Conservation (phyloP, 2,113 vertebrate genomes). For the Setophaga kirtlandii region DNA sequence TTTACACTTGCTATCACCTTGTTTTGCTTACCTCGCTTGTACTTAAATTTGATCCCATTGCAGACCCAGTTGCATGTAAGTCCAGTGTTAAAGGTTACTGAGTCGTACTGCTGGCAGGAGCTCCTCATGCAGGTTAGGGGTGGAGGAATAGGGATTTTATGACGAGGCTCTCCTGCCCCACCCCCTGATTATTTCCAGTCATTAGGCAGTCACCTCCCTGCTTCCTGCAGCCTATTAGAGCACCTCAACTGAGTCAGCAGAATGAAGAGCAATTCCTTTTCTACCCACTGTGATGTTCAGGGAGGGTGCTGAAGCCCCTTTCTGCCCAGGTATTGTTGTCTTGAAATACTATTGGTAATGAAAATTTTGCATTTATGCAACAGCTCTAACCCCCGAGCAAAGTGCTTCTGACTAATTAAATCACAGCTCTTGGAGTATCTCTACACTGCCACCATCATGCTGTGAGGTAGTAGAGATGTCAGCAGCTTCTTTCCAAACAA, state of each 20-base stretch:
- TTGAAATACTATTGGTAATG: not conserved
- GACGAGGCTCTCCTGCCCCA: not conserved
- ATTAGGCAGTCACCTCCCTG: slow-evolving; percentile 45
- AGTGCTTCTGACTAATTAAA: not conserved
- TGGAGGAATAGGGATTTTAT: slow-evolving; percentile 47
- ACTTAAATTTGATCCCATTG: slow-evolving; percentile 69
- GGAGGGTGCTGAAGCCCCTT: not conserved
- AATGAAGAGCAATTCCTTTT: not conserved
- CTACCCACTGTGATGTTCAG: not conserved
- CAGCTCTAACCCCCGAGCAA: not conserved
- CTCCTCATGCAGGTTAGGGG: slow-evolving; percentile 32
- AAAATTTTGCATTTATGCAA: not conserved
- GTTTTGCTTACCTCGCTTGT: slow-evolving; percentile 66
- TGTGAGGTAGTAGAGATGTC: not conserved
- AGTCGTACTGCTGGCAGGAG: not conserved
- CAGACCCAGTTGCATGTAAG: slow-evolving; percentile 27
- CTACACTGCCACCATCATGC: not conserved
- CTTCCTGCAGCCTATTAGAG: slow-evolving; percentile 41
- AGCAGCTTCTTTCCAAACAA: not conserved
- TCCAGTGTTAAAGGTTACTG: not conserved
- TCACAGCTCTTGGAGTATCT: not conserved
- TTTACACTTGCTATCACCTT: not conserved
- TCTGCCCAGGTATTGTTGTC: not conserved
- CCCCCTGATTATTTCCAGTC: slow-evolving; percentile 42
- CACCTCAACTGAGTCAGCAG: slow-evolving; percentile 38